Percentiles rank a stretch among this genome's conserved stretches.
phyloP scores from a whole-genome alignment of 2,888 invertebrate species.

The Ellobium chinense region DNA sequence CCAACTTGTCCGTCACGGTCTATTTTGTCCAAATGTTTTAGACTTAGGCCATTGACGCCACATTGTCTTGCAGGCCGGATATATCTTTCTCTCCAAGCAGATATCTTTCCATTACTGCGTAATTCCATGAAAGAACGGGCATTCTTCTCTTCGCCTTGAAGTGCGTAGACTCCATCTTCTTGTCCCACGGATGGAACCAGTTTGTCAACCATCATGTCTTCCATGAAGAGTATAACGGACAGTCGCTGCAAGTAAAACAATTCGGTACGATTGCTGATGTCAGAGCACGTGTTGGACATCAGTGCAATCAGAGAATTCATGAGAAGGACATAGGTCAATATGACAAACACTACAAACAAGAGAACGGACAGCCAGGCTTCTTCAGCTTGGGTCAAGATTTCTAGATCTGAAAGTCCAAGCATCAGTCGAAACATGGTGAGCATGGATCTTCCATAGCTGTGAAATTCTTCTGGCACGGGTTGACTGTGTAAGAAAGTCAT shows the following conservation, averaged over 20 bases:
- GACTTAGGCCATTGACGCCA: too few relatives aligned
- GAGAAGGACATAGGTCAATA: neutral
- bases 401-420: neutral
- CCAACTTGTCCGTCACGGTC: too few relatives aligned
- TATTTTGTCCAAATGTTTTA: too few relatives aligned
- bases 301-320: neutral
- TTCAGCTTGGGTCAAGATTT: neutral
- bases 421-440: neutral
- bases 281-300: constrained; percentile 6
- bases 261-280: too few relatives aligned
- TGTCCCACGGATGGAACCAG: too few relatives aligned
- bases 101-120: too few relatives aligned
- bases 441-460: neutral
- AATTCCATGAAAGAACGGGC: too few relatives aligned
- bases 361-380: neutral
- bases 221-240: constrained; percentile 39
- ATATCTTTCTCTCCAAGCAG: too few relatives aligned
- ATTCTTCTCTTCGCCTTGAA: too few relatives aligned
- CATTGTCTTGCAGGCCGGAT: too few relatives aligned
- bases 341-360: neutral
- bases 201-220: constrained; percentile 29
- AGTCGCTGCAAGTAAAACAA: too few relatives aligned
- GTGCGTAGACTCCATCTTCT: too few relatives aligned
- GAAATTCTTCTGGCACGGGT: neutral
- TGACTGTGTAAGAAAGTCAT: neutral